phyloP scores from a whole-genome alignment of 1,140 invertebrate species.

The Hylyphantes graminicola region DNA sequence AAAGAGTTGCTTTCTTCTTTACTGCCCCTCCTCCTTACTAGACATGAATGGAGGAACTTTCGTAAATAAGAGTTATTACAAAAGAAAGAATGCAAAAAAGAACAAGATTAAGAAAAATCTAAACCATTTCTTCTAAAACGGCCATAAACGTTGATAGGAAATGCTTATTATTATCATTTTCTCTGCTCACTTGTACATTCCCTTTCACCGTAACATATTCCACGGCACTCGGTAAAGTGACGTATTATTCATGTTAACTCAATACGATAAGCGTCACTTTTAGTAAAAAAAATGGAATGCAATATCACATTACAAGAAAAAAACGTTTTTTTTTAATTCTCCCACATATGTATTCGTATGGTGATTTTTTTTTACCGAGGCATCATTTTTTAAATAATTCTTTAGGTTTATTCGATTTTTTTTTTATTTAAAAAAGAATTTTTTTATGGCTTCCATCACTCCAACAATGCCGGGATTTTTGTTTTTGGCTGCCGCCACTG shows the following conservation, averaged over 20 bases:
- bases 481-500: slow-evolving; percentile 33
- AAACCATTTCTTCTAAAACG: slow-evolving; percentile 36
- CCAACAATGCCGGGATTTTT: slow-evolving; percentile 52
- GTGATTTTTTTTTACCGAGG: slow-evolving; percentile 3
- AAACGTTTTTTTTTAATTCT: neutral
- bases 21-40: too few relatives aligned
- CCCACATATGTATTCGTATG: neutral
- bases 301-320: too few relatives aligned
- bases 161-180: slow-evolving; percentile 60
- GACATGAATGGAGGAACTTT: slow-evolving; percentile 41
- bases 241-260: too few relatives aligned
- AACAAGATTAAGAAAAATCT: slow-evolving; percentile 33
- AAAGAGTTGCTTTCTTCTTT: too few relatives aligned
- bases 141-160: slow-evolving; percentile 58
- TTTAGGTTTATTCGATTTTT: slow-evolving; percentile 16
- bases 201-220: slow-evolving; percentile 50
- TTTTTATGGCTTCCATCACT: slow-evolving; percentile 47
- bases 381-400: slow-evolving; percentile 18
- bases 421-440: too few relatives aligned
- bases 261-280: too few relatives aligned
- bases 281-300: too few relatives aligned
- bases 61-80: slow-evolving; percentile 51
- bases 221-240: neutral
- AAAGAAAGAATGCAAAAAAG: slow-evolving; percentile 46
- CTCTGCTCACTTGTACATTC: slow-evolving; percentile 35